Percentiles rank a stretch among this genome's conserved stretches.
Evolutionary conservation across 2,113 vertebrate genomes (phyloP).

Genomic region (Coptodon rendalli): DNA sequence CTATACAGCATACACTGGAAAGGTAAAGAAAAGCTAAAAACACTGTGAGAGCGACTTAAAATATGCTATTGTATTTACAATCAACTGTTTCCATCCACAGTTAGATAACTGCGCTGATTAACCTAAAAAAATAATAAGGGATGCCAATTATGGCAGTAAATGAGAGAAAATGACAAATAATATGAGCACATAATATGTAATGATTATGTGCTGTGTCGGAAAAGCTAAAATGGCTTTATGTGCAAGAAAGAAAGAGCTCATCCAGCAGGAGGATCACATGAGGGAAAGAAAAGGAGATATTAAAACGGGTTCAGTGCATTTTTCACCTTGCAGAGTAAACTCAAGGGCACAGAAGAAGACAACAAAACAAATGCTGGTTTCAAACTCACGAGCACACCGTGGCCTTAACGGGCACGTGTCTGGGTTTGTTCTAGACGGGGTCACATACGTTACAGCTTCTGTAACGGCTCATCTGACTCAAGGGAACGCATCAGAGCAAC

Average conservation of each 20-base stretch:
- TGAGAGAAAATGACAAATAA: not conserved
- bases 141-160: not conserved
- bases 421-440: not conserved
- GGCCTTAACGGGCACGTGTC: not conserved
- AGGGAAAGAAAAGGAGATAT: not conserved
- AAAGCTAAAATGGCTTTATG: not conserved
- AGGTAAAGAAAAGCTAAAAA: not conserved
- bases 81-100: not conserved
- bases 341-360: not conserved
- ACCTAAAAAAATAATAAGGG: not conserved
- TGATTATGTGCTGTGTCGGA: not conserved
- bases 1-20: not conserved
- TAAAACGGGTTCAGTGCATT: not conserved
- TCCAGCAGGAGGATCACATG: not conserved
- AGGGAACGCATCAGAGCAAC: not conserved
- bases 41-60: not conserved
- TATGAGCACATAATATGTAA: not conserved
- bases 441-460: not conserved
- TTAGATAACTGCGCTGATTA: not conserved
- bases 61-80: not conserved
- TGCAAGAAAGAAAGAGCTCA: not conserved
- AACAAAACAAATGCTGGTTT: not conserved
- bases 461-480: not conserved
- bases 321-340: not conserved
- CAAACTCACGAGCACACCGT: not conserved